Base-by-base conservation (phyloP, 2,113 vertebrate species). In the Galemys pyrenaicus region DNA sequence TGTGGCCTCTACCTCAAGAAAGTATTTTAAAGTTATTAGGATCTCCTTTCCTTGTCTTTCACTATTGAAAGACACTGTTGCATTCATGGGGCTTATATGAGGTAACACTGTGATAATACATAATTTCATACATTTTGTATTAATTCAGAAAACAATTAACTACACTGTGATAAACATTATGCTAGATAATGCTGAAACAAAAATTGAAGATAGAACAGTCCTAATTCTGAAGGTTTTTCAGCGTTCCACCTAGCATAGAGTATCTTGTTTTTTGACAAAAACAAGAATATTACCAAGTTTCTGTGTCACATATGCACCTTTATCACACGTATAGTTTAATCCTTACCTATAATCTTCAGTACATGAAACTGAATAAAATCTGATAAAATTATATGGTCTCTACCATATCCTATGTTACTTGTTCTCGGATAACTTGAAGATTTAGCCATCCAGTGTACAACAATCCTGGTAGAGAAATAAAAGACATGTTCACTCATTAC, bases 381-480 rank as follows among this genome's bases (percentile, higher is more conserved):
- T 92, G 68, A 88, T 92, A 73, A 92, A 71, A 82, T 75, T 78
- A 79, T 83, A 49, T 60, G 83, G 51, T 81, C 56, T 91, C 67
- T 90, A 86, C 46, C 58, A 75, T 81, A 74, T 95, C 73, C 32
- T 83, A 65, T 90, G 32, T 86, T 85, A 78, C 22, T 82, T 92
- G 85, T 91, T 95, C 96, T 86, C 70, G 28, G 35, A 28, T 77
- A 94, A 94, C 39, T 54, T 92, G 68, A 95, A 94, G 79, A 84
- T 17, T 75, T 74, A 58, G 54, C 30, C 88, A 79, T 95, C 44
- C 71, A 91, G 62, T 7, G 92, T 58, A 41, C 95, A 95, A 94
- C 26, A 91, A 83, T 89, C 96, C 92, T 95, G 68, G 30, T 90
- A 54, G 89, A 74, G 35, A 91, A 92, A 95, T 90, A 96, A 95